Evolutionary conservation across 2,797 vertebrate genomes (phyloP), one percentile per base, ranked within the genome.

Genomic region (Ctenopoma multispine): DNA sequence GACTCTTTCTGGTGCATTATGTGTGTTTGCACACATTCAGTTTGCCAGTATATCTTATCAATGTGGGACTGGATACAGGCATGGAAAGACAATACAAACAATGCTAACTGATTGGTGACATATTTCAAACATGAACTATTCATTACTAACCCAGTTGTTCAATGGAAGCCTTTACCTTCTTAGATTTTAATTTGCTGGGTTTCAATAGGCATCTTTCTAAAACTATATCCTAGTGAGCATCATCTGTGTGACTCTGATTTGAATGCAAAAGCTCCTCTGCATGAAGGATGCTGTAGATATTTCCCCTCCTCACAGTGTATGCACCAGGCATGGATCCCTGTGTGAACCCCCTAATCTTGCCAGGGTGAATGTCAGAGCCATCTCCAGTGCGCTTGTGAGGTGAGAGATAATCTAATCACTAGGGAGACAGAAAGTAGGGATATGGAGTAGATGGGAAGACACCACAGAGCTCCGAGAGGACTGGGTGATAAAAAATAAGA

Each of bases 351-450:
- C 49, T 70, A 79, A 82, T 75, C 72, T 69, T 12, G 31, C 64
- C 58, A 17, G 34, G 47, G 72, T 80, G 73, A 79, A 83, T 70
- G 75, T 77, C 80, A 68, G 18, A 53, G 71, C 61, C 67, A 57
- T 77, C 65, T 66, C 49, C 24, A 13, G 71, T 10, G 2, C 15
- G 24, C 61, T 75, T 2, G 9, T 24, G 7, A 79, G 72, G 73
- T 67, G 79, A 80, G 53, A 69, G 66, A 81, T 82, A 84, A 90
- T 85, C 80, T 81, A 78, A 89, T 85, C 81, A 80, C 62, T 4
- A 72, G 63, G 64, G 34, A 80, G 75, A 77, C 63, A 55, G 67
- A 51, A 27, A 73, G 68, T 21, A 66, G 65, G 72, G 68, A 75
- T 70, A 59, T 38, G 49, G 34, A 56, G 60, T 36, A 50, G 73